Conservation (phyloP, 2,888 invertebrate genomes). For the Phaedon cochleariae region DNA sequence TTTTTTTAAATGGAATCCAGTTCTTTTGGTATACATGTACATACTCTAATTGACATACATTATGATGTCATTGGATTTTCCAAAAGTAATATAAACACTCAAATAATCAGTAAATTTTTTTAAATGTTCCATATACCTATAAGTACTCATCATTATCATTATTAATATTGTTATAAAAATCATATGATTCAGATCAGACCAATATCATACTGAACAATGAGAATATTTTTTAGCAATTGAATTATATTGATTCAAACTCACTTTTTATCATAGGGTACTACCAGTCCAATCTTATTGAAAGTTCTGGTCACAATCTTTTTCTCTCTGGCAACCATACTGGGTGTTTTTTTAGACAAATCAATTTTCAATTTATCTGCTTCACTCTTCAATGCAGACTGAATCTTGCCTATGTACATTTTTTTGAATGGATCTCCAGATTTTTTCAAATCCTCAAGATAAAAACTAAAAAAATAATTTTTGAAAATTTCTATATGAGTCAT, state of each 20-base stretch:
- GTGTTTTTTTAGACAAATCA: constrained; percentile 67
- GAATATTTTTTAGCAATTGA: too few relatives aligned
- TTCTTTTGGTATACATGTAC: too few relatives aligned
- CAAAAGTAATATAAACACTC: too few relatives aligned
- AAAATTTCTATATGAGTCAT: background rate
- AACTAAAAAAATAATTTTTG: constrained; percentile 51
- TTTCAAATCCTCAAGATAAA: constrained; percentile 67
- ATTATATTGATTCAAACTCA: constrained; percentile 39
- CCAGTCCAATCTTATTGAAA: constrained; percentile 84
- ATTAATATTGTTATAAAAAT: too few relatives aligned
- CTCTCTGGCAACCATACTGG: constrained; percentile 70
- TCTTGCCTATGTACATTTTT: constrained; percentile 66
- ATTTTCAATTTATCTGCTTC: constrained; percentile 71
- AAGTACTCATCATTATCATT: too few relatives aligned
- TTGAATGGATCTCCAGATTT: constrained; percentile 70
- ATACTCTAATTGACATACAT: too few relatives aligned
- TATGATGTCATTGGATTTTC: too few relatives aligned
- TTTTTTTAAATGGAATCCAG: too few relatives aligned
- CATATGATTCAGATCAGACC: too few relatives aligned
- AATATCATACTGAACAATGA: too few relatives aligned
- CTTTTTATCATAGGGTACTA: constrained; percentile 84
- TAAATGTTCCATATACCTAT: too few relatives aligned
- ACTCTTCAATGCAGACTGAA: constrained; percentile 70
- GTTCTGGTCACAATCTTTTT: constrained; percentile 73
- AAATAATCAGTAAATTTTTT: too few relatives aligned